Base-by-base conservation (phyloP, 2,888 invertebrate species). In the Stramonita haemastoma region DNA sequence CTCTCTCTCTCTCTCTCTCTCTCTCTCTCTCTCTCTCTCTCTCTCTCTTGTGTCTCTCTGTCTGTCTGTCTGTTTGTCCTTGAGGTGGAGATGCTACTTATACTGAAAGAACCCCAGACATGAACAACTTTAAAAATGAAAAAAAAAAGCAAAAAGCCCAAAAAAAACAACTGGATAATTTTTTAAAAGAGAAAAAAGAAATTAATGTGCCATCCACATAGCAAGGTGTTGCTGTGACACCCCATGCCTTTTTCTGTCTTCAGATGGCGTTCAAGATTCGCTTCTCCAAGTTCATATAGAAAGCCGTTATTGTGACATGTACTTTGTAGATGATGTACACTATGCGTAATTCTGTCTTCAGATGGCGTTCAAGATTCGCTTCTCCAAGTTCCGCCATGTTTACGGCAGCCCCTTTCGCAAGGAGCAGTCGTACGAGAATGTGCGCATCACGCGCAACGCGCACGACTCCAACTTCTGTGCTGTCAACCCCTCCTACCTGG, bases 391-490 rank as follows among this genome's bases (percentile, higher is more conserved):
- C 97, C 98, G 99, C 96, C 99, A 99, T 97, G 99, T 99, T 95
- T 98, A 97, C 96, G 98, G 98, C 93, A 98, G 98, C 95, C 97
- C 98, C 94, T 97, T 98, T 94, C 98, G 99, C 97, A 97, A 99
- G 96, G 99, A 99, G 96, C 98, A 98, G 96, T 99, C 99, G 97
- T 99, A 98, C 97, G 99, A 99, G 97, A 99, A 99, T 96, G 98
- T 99, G 95, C 97, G 98, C 96, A 99, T 99, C 92, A 99, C 99
- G 92, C 98, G 99, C 96, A 96, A 96, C 93, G 99, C 99, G 96
- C 99, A 99, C 98, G 99, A 99, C 96, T 98, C 99, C 92, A 98
- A 98, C 93, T 99, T 99, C 96, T 99, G 99, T 97, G 98, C 99
- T 93, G 99, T 99, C 94, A 99, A 99, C 97, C 99, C 99, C 87